phyloP scores from a whole-genome alignment of 1,140 invertebrate genomes.

The Palaemon carinicauda region DNA sequence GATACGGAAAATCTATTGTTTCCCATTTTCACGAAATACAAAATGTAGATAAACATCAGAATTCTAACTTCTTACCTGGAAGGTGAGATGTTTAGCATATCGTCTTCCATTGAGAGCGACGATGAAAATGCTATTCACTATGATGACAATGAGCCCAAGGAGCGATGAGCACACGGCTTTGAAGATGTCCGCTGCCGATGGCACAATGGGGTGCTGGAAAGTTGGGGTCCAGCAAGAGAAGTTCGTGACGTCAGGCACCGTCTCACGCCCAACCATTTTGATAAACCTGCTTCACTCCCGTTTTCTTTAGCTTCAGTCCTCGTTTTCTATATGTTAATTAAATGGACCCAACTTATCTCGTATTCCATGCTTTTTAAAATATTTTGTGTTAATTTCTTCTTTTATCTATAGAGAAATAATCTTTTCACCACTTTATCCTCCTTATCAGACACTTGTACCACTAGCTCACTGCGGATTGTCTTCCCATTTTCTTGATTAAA shows the following conservation, averaged over 20 bases:
- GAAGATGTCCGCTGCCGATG: slow-evolving; percentile 42
- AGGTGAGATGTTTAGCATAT: slow-evolving; percentile 43
- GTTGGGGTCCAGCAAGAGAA: slow-evolving; percentile 53
- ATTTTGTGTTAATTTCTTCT: no score
- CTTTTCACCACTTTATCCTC: no score
- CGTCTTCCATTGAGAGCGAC: slow-evolving; percentile 48
- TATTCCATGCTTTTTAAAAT: no score
- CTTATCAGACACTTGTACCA: no score
- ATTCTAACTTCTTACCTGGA: slow-evolving; percentile 17
- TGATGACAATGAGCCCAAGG: slow-evolving; percentile 38
- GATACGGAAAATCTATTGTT: no score
- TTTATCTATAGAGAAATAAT: no score
- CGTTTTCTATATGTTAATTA: background rate
- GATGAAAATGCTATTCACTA: slow-evolving; percentile 54
- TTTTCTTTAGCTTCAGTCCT: background rate
- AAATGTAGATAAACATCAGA: background rate
- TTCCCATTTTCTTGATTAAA: no score
- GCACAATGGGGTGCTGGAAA: slow-evolving; percentile 51
- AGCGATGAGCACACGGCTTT: slow-evolving; percentile 42
- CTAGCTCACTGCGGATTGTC: no score
- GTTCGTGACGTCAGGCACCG: slow-evolving; percentile 48
- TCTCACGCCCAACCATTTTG: slow-evolving; percentile 40
- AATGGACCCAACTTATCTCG: background rate
- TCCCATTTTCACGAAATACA: no score
- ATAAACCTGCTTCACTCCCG: background rate